phyloP scores from a whole-genome alignment of 2,888 invertebrate species.

The Heterodera filipjevi region DNA sequence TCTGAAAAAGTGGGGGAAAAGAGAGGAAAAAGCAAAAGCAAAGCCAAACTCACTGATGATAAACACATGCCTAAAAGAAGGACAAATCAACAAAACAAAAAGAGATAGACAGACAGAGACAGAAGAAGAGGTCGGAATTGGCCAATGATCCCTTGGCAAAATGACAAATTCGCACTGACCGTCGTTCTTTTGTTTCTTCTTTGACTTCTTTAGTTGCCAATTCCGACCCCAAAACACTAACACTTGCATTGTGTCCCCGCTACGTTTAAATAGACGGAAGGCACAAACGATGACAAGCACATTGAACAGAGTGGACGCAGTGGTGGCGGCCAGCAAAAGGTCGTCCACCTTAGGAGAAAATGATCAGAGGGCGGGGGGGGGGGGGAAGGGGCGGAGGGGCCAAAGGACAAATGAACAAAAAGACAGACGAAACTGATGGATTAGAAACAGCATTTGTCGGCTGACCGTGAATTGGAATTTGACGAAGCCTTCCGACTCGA shows the following conservation, averaged over 20 bases:
- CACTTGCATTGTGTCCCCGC: constrained; percentile 63
- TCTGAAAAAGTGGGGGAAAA: constrained; percentile 27
- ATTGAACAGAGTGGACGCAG: constrained; percentile 64
- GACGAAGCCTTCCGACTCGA: constrained; percentile 41
- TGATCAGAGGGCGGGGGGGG: not conserved
- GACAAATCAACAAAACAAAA: not conserved
- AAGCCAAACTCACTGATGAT: constrained; percentile 49
- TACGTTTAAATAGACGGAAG: constrained; percentile 55
- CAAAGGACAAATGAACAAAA: not conserved
- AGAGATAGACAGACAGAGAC: not conserved
- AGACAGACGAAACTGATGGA: too few species aligned
- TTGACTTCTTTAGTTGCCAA: too few species aligned
- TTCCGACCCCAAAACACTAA: too few species aligned
- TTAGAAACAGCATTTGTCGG: too few species aligned
- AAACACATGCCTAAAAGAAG: constrained; percentile 43
- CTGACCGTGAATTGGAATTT: constrained; percentile 42
- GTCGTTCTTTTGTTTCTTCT: too few species aligned
- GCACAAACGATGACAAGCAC: constrained; percentile 64
- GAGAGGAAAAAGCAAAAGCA: not conserved
- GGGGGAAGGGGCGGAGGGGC: not conserved
- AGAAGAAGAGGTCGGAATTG: not conserved
- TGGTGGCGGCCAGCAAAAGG: constrained; percentile 60
- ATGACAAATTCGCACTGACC: too few species aligned
- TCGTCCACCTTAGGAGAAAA: constrained; percentile 55
- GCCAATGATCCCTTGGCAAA: too few species aligned